phyloP scores from a whole-genome alignment of 23 tunicate species.

The Phallusia fumigata region DNA sequence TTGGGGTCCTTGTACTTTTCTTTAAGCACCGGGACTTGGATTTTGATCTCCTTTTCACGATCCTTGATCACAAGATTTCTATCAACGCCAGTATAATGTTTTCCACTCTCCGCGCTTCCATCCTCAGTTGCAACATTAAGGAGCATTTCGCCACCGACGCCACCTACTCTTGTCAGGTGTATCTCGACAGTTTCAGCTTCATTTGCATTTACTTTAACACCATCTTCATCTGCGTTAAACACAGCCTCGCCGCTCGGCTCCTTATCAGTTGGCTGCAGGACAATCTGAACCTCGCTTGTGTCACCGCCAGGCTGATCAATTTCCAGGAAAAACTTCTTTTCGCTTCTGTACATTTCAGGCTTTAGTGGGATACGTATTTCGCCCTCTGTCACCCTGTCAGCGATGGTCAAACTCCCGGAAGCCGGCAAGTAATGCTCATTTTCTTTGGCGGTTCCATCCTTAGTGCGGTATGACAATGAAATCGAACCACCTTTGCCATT shows the following conservation, averaged over 20 bases:
- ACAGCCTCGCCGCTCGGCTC: slow-evolving; percentile 18
- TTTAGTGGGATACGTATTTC: slow-evolving; percentile 36
- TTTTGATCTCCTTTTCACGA: slow-evolving; percentile 19
- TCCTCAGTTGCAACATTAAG: not conserved
- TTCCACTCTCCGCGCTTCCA: slow-evolving; percentile 11
- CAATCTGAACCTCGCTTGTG: not conserved
- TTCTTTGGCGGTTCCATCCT: slow-evolving; percentile 68
- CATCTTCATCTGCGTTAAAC: not conserved
- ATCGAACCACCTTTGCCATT: slow-evolving; percentile 46
- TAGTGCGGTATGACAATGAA: slow-evolving; percentile 39
- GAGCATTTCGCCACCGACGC: slow-evolving; percentile 14
- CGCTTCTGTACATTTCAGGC: slow-evolving; percentile 10
- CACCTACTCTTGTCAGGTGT: slow-evolving; percentile 24
- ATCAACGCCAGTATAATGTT: not conserved
- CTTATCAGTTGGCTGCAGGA: slow-evolving; percentile 40
- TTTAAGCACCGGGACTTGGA: slow-evolving; percentile 37
- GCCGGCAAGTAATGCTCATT: slow-evolving; percentile 55
- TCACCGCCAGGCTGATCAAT: slow-evolving; percentile 17
- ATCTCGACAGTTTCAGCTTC: not conserved
- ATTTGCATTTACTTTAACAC: not conserved
- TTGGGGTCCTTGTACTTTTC: not conserved
- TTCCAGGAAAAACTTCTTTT: slow-evolving; percentile 35
- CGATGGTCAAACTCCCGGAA: slow-evolving; percentile 35
- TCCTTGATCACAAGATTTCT: slow-evolving; percentile 6
- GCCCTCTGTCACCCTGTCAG: slow-evolving; percentile 36